Evolutionary conservation across 1,140 invertebrate genomes (phyloP), one percentile per base, ranked within the genome.

Genomic region (Phenacoccus solenopsis): DNA sequence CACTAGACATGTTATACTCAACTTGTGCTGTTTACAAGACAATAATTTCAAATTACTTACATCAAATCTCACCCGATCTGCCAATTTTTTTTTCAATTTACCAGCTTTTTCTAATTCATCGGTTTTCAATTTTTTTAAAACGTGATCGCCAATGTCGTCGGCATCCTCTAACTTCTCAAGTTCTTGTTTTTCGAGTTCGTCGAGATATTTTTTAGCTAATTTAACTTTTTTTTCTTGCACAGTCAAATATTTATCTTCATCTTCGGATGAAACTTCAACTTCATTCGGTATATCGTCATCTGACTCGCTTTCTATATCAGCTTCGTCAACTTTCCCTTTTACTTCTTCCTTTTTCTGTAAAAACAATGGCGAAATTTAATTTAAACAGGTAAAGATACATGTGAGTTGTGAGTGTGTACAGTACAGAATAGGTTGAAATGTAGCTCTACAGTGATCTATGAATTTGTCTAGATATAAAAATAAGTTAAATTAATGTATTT

Each of bases 191-290:
- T 91, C 86, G 70, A 96, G 88, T 82, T 94, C 88, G 75, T 88
- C 81, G 32, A 98, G 81, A 81, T 95, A 94, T 77, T 91, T 85
- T 77, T 95, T 95, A 0, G 93, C 92, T 71, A 96, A 79, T 32
- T 91, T 82, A 32, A 98, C 74, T 75, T 90, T 90, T 76, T 96
- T 96, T 75, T 96, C 90, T 78, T 96, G 91, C 0, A 89, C 86
- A 7, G 92, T 96, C 75, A 85, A 83, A 78, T 90, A 87, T 71
- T 88, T 82, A 71, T 91, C 88, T 73, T 88, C 87, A 70, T 87
- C 85, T 7, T 71, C 71, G 35, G 57, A 67, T 9, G 61, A 28
- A 1, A 83, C 84, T 64, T 82, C 84, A 49, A 82, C 83, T 1
- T 80, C 79, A 35, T 83, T 82, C 27, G 81, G 80, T 70, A 81